Evolutionary conservation across 1,140 invertebrate genomes (phyloP).

Genomic region (Penaeus japonicus): DNA sequence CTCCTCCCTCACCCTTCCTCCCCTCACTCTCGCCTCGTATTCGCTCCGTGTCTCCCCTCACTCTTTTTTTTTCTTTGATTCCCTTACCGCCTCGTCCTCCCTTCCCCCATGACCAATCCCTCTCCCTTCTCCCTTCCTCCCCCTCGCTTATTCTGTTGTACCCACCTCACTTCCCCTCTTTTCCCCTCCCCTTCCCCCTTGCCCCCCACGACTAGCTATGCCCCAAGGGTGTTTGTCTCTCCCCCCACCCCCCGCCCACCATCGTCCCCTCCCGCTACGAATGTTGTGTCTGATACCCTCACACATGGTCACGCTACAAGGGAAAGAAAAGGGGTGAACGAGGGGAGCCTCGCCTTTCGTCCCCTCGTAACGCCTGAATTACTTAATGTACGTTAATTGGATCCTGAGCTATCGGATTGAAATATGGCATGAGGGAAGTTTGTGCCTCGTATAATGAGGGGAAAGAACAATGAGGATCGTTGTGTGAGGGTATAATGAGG

Average conservation of each 20-base stretch:
- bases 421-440: background rate
- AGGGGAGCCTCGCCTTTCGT: background rate
- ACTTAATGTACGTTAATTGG: constrained; percentile 41
- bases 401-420: constrained; percentile 17
- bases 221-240: background rate
- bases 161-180: background rate
- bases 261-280: background rate
- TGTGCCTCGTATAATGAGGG: constrained; percentile 30
- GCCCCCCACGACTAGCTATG: background rate
- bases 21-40: no score
- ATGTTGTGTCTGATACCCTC: background rate
- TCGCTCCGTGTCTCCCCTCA: no score
- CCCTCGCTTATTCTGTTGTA: no score
- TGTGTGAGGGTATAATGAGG: constrained; percentile 14
- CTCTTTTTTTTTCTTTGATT: no score
- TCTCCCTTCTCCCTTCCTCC: no score
- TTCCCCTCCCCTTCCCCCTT: background rate
- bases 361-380: constrained; percentile 34
- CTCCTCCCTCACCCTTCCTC: no score
- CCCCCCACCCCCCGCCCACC: background rate
- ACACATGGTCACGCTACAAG: constrained; percentile 11
- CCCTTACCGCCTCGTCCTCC: no score
- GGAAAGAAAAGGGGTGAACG: background rate
- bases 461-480: no score
- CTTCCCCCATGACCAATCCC: no score